A percentile compares a stretch with the other conserved stretches of the same genome.
These are phyloP conservation scores for Pao palembangensis DNA, from an alignment of 2,113 vertebrate genomes.

Conservation along the genomic window DNA sequence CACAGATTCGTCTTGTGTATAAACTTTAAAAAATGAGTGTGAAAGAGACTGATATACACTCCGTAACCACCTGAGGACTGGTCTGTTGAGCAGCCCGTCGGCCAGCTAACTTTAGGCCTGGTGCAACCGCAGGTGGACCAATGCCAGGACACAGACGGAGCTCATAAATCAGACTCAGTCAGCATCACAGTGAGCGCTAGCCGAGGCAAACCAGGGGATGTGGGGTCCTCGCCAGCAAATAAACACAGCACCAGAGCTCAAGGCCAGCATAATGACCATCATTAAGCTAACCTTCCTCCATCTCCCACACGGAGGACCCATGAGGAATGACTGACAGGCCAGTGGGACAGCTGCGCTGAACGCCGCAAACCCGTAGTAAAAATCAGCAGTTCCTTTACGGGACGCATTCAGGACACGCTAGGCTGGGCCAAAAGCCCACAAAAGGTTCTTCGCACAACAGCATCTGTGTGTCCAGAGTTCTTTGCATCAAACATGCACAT, in stretches of 20 bases:
- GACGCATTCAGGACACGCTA: background rate
- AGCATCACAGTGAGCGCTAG: conserved; percentile 50
- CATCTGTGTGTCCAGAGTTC: conserved; percentile 14
- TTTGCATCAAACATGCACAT: conserved; percentile 18
- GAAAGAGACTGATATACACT: background rate
- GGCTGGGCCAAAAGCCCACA: conserved; percentile 23
- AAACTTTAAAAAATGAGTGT: conserved; percentile 25
- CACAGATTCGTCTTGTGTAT: conserved; percentile 7
- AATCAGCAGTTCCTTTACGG: conserved; percentile 10
- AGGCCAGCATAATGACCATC: conserved; percentile 66
- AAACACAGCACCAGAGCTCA: conserved; percentile 62
- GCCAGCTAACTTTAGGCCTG: conserved; percentile 41
- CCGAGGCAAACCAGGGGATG: conserved; percentile 60
- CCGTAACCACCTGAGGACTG: conserved; percentile 11
- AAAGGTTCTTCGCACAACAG: conserved; percentile 11
- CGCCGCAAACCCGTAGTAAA: conserved; percentile 3
- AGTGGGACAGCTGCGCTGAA: conserved; percentile 1
- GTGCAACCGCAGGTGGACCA: conserved; percentile 44
- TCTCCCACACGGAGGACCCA: conserved; percentile 47
- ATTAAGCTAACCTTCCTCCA: conserved; percentile 57
- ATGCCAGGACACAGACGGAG: conserved; percentile 54
- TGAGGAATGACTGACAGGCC: conserved; percentile 29
- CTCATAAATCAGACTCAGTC: conserved; percentile 66
- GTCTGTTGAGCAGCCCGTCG: conserved; percentile 16
- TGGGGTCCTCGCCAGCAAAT: conserved; percentile 60